Evolutionary conservation across 2,113 vertebrate genomes (phyloP).

Genomic region (Microcebus lehilahytsara): DNA sequence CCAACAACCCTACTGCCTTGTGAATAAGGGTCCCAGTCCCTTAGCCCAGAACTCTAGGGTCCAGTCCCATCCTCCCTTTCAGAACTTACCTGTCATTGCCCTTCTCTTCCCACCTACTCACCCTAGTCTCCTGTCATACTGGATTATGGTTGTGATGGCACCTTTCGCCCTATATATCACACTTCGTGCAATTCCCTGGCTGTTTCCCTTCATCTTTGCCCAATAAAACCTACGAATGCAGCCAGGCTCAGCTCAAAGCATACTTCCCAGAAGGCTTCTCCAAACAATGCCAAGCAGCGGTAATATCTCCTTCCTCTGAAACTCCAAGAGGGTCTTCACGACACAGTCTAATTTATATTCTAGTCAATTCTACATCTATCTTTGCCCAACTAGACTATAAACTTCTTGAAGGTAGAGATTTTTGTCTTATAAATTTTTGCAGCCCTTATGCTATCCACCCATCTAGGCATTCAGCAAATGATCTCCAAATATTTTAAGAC

Average conservation of each 20-base stretch:
- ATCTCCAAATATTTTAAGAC: neutral
- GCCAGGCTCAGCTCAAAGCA: neutral
- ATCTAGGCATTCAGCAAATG: neutral
- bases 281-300: neutral
- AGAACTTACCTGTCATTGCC: neutral
- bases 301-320: neutral
- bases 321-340: neutral
- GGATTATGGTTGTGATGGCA: neutral
- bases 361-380: neutral
- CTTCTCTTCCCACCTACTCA: neutral
- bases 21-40: neutral
- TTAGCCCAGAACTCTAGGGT: neutral
- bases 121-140: neutral
- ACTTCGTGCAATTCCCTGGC: neutral
- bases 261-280: neutral
- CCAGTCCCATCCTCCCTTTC: neutral
- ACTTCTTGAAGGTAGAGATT: neutral
- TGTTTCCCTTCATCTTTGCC: neutral
- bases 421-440: neutral
- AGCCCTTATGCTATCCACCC: neutral
- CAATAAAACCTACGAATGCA: neutral
- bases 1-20: neutral
- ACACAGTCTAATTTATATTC: neutral
- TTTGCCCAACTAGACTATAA: neutral
- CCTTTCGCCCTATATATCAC: neutral